Percentiles rank a stretch among this genome's conserved stretches.
These are phyloP conservation scores for Pangasius krempfi DNA, from an alignment of 2,797 vertebrate species.

Conservation along the genomic window DNA sequence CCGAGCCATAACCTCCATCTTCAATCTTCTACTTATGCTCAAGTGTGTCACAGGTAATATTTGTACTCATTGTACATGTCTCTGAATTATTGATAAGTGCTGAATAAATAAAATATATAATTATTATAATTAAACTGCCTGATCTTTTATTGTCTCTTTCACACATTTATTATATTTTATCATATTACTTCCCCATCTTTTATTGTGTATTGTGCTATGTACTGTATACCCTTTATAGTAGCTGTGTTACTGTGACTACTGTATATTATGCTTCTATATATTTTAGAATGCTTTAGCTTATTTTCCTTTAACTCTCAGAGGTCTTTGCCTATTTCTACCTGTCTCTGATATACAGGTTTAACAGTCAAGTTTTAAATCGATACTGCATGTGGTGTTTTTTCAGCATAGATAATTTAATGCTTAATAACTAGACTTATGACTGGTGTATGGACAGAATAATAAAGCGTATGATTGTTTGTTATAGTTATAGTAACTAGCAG, in stretches of 20 bases:
- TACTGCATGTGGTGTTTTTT: not conserved
- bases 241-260: not conserved
- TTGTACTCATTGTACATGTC: not conserved
- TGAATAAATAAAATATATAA: not conserved
- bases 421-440: not conserved
- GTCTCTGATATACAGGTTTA: not conserved
- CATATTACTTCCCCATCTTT: not conserved
- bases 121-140: not conserved
- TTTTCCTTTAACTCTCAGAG: not conserved
- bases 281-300: not conserved
- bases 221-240: not conserved
- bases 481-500: not conserved
- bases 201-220: not conserved
- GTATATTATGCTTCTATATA: not conserved
- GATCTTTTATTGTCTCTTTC: not conserved
- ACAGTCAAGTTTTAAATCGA: not conserved
- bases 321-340: not conserved
- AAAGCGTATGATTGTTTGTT: not conserved
- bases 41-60: not conserved
- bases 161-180: not conserved
- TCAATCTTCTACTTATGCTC: not conserved
- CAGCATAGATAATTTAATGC: not conserved
- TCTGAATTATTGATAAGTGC: not conserved
- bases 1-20: not conserved
- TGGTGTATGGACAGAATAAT: not conserved